Percentiles rank a stretch among this genome's conserved stretches.
These are phyloP conservation scores for Desmodus rotundus DNA, from an alignment of 2,113 vertebrate species.

Conservation along the genomic window DNA sequence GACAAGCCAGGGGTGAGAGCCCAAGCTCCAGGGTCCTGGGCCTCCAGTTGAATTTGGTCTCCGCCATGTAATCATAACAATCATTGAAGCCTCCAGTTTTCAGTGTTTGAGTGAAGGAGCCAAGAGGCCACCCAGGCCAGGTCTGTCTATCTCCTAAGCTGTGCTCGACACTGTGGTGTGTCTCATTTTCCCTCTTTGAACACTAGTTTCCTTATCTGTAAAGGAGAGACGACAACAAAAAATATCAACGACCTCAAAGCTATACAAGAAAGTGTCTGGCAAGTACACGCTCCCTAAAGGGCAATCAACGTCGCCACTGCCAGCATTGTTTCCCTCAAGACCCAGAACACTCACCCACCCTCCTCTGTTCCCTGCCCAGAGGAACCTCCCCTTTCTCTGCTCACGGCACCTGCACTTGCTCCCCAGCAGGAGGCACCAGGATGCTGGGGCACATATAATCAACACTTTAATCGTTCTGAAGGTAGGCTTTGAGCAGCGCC, in stretches of 20 bases:
- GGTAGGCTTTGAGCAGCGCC: neutral
- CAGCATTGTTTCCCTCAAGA: neutral
- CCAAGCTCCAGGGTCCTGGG: neutral
- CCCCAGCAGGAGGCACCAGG: neutral
- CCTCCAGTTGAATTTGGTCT: neutral
- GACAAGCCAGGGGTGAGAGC: neutral
- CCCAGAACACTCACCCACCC: neutral
- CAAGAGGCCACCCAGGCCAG: neutral
- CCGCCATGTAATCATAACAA: no score
- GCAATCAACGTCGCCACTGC: accelerated
- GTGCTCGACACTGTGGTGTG: neutral
- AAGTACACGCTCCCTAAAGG: neutral
- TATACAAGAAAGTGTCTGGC: neutral
- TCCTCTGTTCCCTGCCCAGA: neutral
- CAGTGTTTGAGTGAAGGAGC: neutral
- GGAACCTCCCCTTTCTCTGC: neutral
- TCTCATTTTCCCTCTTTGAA: neutral
- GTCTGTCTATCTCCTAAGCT: neutral
- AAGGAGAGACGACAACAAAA: neutral
- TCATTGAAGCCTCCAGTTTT: neutral
- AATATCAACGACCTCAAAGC: neutral
- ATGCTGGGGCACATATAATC: neutral
- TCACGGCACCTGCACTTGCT: accelerated
- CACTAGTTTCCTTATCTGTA: neutral
- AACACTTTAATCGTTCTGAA: conserved; percentile 59